Evolutionary conservation across 1,140 invertebrate species (phyloP).

Genomic region (Schmidtea mediterranea): DNA sequence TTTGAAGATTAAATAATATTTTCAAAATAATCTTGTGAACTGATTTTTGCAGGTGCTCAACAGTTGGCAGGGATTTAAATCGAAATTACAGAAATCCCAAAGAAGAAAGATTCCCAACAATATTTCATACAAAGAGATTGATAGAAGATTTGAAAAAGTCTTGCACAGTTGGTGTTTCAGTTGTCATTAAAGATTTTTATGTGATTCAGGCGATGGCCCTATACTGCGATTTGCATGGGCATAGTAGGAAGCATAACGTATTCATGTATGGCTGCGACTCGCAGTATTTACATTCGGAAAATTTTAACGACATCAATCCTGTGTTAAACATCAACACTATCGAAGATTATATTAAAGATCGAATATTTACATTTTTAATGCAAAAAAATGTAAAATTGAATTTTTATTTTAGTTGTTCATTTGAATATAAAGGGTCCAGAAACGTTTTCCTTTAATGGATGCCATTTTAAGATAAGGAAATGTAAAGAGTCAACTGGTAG

Average conservation of each 20-base stretch:
- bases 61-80: slow-evolving; percentile 25
- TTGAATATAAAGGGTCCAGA: slow-evolving; percentile 21
- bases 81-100: slow-evolving; percentile 21
- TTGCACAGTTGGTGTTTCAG: not conserved
- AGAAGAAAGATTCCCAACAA: not conserved
- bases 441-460: slow-evolving; percentile 19
- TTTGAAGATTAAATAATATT: slow-evolving; percentile 28
- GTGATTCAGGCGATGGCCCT: slow-evolving; percentile 54
- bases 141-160: not conserved
- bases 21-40: slow-evolving; percentile 27
- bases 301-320: not conserved
- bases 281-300: not conserved
- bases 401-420: slow-evolving; percentile 22
- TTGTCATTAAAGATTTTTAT: slow-evolving; percentile 28
- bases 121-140: not conserved
- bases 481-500: slow-evolving; percentile 26
- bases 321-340: slow-evolving; percentile 64
- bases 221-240: slow-evolving; percentile 29
- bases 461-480: slow-evolving; percentile 21
- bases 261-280: slow-evolving; percentile 35
- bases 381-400: slow-evolving; percentile 16
- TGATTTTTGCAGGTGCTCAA: slow-evolving; percentile 29
- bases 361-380: not conserved
- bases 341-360: slow-evolving; percentile 16
- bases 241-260: slow-evolving; percentile 26